phyloP scores from a whole-genome alignment of 2,888 invertebrate genomes.

The Lapara coniferarum region DNA sequence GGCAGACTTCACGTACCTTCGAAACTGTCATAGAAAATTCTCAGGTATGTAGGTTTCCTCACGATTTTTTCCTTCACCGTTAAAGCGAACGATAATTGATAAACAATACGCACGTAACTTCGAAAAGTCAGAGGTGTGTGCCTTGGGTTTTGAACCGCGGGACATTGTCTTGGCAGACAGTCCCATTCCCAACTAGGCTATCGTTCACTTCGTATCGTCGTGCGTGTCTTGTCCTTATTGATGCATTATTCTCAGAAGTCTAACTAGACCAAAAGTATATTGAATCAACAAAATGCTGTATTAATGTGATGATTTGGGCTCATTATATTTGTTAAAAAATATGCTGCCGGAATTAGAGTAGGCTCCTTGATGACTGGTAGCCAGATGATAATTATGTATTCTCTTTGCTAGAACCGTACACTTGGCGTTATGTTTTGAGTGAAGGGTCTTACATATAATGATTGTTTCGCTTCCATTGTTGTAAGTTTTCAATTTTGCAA shows the following conservation, averaged over 20 bases:
- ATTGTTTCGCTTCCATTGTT: constrained; percentile 1
- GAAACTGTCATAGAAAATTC: too few relatives aligned
- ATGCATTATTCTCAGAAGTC: constrained; percentile 9
- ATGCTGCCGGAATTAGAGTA: not conserved
- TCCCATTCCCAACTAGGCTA: too few relatives aligned
- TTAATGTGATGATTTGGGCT: not conserved
- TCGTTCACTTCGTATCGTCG: too few relatives aligned
- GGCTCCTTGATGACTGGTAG: not conserved
- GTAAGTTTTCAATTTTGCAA: not conserved
- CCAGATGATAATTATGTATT: constrained; percentile 12
- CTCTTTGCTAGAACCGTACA: constrained; percentile 2
- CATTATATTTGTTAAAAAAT: constrained; percentile 6
- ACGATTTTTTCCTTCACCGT: too few relatives aligned
- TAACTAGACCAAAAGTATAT: not conserved
- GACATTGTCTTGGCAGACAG: too few relatives aligned
- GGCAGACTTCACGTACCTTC: too few relatives aligned
- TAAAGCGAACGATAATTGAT: too few relatives aligned
- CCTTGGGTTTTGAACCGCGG: too few relatives aligned
- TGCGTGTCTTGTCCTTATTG: too few relatives aligned
- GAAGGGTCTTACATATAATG: constrained; percentile 3
- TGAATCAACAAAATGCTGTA: not conserved
- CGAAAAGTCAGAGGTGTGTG: too few relatives aligned
- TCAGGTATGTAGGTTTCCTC: too few relatives aligned
- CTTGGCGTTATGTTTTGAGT: constrained; percentile 5
- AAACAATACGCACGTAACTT: too few relatives aligned